Conservation (phyloP, 1,140 invertebrate genomes). For the Drosophila ohnishii region DNA sequence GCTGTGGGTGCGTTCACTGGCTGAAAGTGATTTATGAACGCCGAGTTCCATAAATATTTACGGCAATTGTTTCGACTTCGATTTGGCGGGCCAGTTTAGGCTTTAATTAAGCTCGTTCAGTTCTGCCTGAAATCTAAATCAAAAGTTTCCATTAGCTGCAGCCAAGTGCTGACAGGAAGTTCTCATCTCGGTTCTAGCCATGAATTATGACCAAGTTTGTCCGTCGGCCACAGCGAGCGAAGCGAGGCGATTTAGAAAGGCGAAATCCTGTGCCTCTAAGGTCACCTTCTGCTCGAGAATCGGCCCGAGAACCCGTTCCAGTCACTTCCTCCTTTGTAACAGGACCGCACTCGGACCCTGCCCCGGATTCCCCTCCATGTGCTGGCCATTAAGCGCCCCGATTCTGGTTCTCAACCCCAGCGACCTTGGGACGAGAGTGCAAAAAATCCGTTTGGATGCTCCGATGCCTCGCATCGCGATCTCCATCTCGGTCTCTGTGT, state of each 20-base stretch:
- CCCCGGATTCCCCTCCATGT: slow-evolving; percentile 34
- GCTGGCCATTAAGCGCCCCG: slow-evolving; percentile 49
- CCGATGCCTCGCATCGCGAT: slow-evolving; percentile 9
- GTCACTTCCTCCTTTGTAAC: slow-evolving; percentile 68
- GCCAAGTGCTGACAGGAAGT: slow-evolving; percentile 66
- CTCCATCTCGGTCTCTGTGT: slow-evolving; percentile 43
- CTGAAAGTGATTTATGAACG: slow-evolving; percentile 68
- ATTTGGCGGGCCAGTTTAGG: slow-evolving; percentile 58
- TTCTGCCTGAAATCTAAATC: slow-evolving; percentile 37
- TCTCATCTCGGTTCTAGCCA: slow-evolving; percentile 52
- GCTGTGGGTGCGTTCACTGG: slow-evolving; percentile 67
- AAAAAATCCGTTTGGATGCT: slow-evolving; percentile 58
- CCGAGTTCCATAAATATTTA: slow-evolving; percentile 65
- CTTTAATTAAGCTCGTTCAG: slow-evolving; percentile 56
- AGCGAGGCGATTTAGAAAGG: slow-evolving; percentile 61
- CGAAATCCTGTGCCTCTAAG: slow-evolving; percentile 64
- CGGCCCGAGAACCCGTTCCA: slow-evolving; percentile 36
- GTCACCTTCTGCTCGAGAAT: slow-evolving; percentile 37
- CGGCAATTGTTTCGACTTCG: slow-evolving; percentile 63
- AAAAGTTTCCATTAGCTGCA: slow-evolving; percentile 42
- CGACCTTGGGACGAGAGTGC: slow-evolving; percentile 71
- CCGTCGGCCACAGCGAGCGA: slow-evolving; percentile 27
- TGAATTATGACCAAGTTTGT: slow-evolving; percentile 63
- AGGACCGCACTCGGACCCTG: slow-evolving; percentile 47
- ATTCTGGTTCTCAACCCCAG: slow-evolving; percentile 49